phyloP scores from a whole-genome alignment of 2,888 invertebrate genomes.

The Dysmachus trigonus region DNA sequence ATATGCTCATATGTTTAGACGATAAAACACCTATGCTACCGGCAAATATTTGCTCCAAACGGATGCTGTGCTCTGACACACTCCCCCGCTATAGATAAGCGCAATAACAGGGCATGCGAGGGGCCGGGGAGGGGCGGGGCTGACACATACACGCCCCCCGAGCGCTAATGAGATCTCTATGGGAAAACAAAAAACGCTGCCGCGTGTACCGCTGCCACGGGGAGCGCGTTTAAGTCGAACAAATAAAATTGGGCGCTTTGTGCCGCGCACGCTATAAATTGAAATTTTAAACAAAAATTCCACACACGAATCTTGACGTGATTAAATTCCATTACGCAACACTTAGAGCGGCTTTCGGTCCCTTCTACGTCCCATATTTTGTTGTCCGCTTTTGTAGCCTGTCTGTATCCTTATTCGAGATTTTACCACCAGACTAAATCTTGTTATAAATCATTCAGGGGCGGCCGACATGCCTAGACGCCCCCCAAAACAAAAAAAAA shows the following conservation, averaged over 20 bases:
- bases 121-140: neutral
- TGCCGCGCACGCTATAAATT: neutral
- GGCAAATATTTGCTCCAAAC: neutral
- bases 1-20: neutral
- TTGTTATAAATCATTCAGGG: neutral
- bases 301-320: neutral
- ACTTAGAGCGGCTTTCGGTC: neutral
- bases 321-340: neutral
- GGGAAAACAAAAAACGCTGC: neutral
- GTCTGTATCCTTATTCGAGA: neutral
- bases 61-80: neutral
- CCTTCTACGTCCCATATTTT: neutral
- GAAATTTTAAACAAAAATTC: neutral
- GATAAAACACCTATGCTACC: neutral
- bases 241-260: neutral
- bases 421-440: neutral
- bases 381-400: neutral
- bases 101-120: neutral
- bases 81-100: neutral
- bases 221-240: neutral
- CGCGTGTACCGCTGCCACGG: neutral
- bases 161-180: neutral
- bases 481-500: neutral
- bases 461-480: neutral
- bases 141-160: neutral